A percentile compares a stretch with the other conserved stretches of the same genome.
Evolutionary conservation across 2,797 vertebrate species (phyloP).

Genomic region (Monodelphis domestica): DNA sequence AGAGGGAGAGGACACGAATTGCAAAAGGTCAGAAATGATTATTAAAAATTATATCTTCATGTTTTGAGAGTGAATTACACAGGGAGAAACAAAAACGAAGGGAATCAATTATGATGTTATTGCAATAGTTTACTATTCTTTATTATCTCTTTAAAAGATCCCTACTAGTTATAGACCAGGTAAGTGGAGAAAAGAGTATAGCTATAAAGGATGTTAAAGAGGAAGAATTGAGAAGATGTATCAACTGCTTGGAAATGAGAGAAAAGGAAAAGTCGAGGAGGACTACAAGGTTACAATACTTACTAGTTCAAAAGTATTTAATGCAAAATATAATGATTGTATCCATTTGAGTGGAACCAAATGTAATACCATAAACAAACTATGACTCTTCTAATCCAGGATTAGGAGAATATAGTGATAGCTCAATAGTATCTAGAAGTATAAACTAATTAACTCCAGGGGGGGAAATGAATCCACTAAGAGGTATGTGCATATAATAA

Average conservation of each 20-base stretch:
- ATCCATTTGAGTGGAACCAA: conserved; percentile 24
- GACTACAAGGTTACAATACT: not conserved
- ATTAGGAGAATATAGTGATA: conserved; percentile 23
- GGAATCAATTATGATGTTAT: not conserved
- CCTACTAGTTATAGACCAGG: not conserved
- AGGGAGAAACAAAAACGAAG: not conserved
- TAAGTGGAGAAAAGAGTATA: not conserved
- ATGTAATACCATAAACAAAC: not conserved
- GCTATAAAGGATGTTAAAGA: not conserved
- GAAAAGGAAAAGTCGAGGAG: not conserved
- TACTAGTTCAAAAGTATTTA: conserved; percentile 31
- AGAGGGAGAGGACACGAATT: too few relatives aligned
- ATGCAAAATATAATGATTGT: conserved; percentile 33
- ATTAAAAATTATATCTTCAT: too few relatives aligned
- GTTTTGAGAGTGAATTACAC: too few relatives aligned
- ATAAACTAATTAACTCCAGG: not conserved
- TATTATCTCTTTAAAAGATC: not conserved
- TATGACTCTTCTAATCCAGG: conserved; percentile 7
- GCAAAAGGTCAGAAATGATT: too few relatives aligned
- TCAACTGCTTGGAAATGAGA: not conserved
- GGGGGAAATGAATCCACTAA: conserved; percentile 31
- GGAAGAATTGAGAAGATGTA: not conserved
- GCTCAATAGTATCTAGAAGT: not conserved
- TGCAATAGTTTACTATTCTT: not conserved
- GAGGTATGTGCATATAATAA: conserved; percentile 5